Conservation (phyloP, 2,888 invertebrate species). For the Liodrosophila aerea region DNA sequence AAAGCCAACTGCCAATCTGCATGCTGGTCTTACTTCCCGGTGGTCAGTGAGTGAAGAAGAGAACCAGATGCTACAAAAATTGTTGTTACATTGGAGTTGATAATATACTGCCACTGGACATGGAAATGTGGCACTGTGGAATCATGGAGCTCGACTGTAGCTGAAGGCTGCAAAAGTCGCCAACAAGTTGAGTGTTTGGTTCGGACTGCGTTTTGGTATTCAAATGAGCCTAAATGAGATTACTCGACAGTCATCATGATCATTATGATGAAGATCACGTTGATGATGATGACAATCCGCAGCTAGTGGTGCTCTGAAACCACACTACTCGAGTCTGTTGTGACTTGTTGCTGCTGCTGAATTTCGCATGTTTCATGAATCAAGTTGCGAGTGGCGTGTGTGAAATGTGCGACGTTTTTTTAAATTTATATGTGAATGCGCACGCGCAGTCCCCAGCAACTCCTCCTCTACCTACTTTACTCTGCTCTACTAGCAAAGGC, state of each 20-base stretch:
- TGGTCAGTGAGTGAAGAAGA: too few relatives aligned
- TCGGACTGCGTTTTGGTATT: slow-evolving; percentile 54
- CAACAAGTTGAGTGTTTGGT: slow-evolving; percentile 20
- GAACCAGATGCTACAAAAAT: too few relatives aligned
- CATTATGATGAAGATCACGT: slow-evolving; percentile 2
- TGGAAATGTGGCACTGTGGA: too few relatives aligned
- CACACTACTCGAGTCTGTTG: slow-evolving; percentile 34
- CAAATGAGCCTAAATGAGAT: slow-evolving; percentile 67
- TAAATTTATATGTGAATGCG: slow-evolving; percentile 78
- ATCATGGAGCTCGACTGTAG: slow-evolving; percentile 5
- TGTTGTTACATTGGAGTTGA: too few relatives aligned
- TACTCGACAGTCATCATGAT: slow-evolving; percentile 37
- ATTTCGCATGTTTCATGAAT: slow-evolving; percentile 70
- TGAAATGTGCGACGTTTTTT: slow-evolving; percentile 70
- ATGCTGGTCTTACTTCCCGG: too few relatives aligned
- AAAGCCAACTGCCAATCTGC: too few relatives aligned
- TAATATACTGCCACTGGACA: slow-evolving; percentile 1
- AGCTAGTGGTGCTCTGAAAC: slow-evolving; percentile 17
- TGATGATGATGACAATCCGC: slow-evolving; percentile 2
- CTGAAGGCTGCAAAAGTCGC: slow-evolving; percentile 39
- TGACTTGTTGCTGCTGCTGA: slow-evolving; percentile 56
- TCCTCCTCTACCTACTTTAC: neutral
- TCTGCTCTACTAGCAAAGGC: slow-evolving; percentile 21
- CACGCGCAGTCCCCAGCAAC: slow-evolving; percentile 52
- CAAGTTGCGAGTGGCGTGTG: slow-evolving; percentile 65